phyloP scores from a whole-genome alignment of 2,113 vertebrate species.

The Pangasianodon hypophthalmus region DNA sequence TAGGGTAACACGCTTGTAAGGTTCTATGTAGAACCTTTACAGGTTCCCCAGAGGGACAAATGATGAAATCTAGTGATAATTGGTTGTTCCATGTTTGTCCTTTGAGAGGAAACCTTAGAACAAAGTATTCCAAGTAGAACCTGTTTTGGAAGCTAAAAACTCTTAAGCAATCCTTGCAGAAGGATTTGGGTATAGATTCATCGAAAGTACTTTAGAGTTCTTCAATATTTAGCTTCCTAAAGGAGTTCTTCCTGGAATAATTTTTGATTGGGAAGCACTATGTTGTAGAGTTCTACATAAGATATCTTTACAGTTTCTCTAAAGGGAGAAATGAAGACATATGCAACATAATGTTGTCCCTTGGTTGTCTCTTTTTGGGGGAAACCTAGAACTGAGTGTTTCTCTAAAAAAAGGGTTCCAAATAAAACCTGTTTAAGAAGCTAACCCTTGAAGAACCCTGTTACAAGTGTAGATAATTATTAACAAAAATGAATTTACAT shows the following conservation, averaged over 20 bases:
- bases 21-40: neutral
- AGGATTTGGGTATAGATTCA: neutral
- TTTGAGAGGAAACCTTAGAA: neutral
- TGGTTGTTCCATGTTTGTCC: neutral
- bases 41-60: neutral
- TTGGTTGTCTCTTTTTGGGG: neutral
- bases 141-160: neutral
- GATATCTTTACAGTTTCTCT: neutral
- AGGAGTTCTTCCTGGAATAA: neutral
- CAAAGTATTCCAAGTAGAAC: neutral
- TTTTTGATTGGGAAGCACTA: neutral
- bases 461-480: neutral
- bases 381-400: neutral
- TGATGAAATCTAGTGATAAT: neutral
- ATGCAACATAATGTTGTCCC: neutral
- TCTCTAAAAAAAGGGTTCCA: neutral
- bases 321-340: neutral
- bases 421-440: neutral
- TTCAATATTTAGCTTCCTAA: neutral
- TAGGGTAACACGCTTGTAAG: neutral
- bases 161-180: neutral
- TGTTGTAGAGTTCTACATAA: neutral
- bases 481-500: neutral
- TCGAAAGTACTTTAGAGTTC: neutral
- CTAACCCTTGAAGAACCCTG: neutral